Base-by-base conservation (phyloP, 2,113 vertebrate species). In the Catharus bicknelli region DNA sequence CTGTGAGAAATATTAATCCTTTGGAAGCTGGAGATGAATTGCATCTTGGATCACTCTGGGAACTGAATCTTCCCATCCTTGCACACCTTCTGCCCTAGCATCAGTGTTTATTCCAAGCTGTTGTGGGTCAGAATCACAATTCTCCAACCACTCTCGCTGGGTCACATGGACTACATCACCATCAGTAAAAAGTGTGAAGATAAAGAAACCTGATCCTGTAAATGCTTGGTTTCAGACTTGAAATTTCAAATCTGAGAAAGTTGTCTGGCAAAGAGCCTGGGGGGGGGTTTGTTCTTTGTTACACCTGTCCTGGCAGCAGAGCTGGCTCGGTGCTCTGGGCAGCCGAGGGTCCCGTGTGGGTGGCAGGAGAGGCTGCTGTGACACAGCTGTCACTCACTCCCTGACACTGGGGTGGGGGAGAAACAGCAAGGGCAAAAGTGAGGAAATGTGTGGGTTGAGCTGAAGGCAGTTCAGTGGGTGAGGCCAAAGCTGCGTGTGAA, bases 21-120 rank as follows among this genome's bases (percentile, higher is more conserved):
- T 84, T 94, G 62, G 74, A 90, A 90, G 67, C 25, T 66, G 16
- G 3, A 86, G 72, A 68, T 4, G 1, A 50, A 74, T 7, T 57
- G n/a, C 88, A 48, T 76, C 54, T 66, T 64, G 50, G 69, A 76
- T 89, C 70, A 36, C 16, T 38, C 84, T 82, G 89, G 43, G 63
- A 89, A 55, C 34, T 45, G 70, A 76, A 76, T 63, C 64, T 89
- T 93, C 59, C 63, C 58, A 29, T 84, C 75, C 73, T 43, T 59
- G 47, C 76, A 92, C 40, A 67, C 32, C 66, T 80, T 90, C 55
- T 91, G 82, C 82, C 78, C 47, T 77, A 77, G 70, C 47, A 88
- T 26, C 45, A 57, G 20, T 19, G 22, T 30, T 84, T 25, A 82
- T 30, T 51, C 62, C 79, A 85, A 64, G 34, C 50, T 36, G 42